Evolutionary conservation across 2,888 invertebrate genomes (phyloP), one percentile per base, ranked within the genome.

Genomic region (Oscheius sp.): DNA sequence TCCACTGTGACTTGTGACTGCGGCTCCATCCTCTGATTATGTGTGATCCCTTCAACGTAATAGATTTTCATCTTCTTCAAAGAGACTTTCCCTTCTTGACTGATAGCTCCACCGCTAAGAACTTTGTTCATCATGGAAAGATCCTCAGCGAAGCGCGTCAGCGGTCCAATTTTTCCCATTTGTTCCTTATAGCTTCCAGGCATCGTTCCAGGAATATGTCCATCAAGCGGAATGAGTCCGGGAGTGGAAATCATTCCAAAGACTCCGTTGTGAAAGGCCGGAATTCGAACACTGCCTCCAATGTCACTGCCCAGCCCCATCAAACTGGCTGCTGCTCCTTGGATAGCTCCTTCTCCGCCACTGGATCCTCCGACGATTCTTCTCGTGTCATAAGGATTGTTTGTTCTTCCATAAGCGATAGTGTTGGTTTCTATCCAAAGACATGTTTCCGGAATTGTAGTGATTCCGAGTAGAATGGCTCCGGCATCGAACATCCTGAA

Each of bases 281-380:
- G 68, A 13, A 68, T 53, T 13, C 68, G 10, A 13, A 68, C 32
- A 29, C 68, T 68, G 9, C 68, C 68, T 29, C 53, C 68, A 10
- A 68, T 21, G 35, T 68, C 68, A 33, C 68, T 68, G 13, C 68
- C 68, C 10, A 68, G 3, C 2, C 68, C 68, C 47, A 65, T 48
- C 48, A 37, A 29, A 29, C 55, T 68, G 32, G 72, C 72, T 29
- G 35, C 72, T 21, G 72, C 60, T 4, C 59, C 60, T 21, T 59
- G 42, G 33, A 63, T 47, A 7, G 72, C 72, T 51, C 59, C 72
- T 47, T 72, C 72, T 13, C 72, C 72, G 50, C 72, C 72, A 62
- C 72, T 72, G 9, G 72, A 72, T 13, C 72, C 72, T 37, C 72
- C 72, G 3, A 33, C 32, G 32, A 37, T 72, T 21, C 72, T 35